Evolutionary conservation across 2,888 invertebrate species (phyloP).

Genomic region (Rhimphoctona megacephalus): DNA sequence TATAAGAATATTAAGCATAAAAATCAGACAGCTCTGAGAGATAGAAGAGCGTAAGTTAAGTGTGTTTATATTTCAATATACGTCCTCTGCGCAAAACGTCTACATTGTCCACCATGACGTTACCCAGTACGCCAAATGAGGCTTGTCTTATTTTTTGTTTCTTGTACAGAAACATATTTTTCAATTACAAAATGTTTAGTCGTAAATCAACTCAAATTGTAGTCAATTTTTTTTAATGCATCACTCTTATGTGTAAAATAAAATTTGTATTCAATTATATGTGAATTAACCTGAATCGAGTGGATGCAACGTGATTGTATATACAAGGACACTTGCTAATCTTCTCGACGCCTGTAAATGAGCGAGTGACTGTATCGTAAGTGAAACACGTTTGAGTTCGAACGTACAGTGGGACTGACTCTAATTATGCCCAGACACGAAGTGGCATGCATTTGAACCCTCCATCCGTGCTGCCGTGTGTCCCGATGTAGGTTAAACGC

Average conservation of each 20-base stretch:
- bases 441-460: conserved; percentile 65
- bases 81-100: too few species aligned
- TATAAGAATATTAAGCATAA: too few species aligned
- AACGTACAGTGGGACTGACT: conserved; percentile 45
- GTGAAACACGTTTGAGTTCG: conserved; percentile 38
- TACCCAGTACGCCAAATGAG: too few species aligned
- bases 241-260: not conserved
- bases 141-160: too few species aligned
- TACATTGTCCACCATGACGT: too few species aligned
- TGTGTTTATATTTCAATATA: too few species aligned
- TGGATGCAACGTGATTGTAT: conserved; percentile 1
- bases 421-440: conserved; percentile 74
- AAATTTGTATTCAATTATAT: conserved; percentile 16
- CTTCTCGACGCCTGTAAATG: conserved; percentile 56
- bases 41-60: too few species aligned
- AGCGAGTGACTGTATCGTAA: conserved; percentile 48
- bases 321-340: conserved; percentile 3
- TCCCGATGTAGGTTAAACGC: conserved; percentile 73
- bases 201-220: not conserved
- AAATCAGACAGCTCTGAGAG: too few species aligned
- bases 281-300: conserved; percentile 4
- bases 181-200: not conserved
- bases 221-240: not conserved
- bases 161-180: not conserved
- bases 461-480: conserved; percentile 31